Evolutionary conservation across 2,797 vertebrate species (phyloP), one percentile per base, ranked within the genome.

Genomic region (Hapalemur alaotrensis): DNA sequence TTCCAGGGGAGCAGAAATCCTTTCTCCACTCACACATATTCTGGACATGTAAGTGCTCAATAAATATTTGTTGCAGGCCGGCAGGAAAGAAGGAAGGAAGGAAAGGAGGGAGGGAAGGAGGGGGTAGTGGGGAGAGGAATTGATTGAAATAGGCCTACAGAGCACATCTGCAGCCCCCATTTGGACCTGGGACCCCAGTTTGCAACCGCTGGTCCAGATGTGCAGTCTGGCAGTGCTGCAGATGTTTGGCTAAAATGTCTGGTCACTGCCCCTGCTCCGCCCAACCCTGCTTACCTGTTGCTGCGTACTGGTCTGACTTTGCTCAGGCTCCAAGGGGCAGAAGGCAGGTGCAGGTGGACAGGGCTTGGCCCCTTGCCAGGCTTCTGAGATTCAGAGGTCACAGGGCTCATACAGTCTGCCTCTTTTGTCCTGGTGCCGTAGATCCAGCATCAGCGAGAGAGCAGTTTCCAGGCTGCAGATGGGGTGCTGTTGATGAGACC

Each of bases 211-310:
- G 69, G 9, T 72, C 50, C 61, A 23, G 20, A 54, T 70, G 57
- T 50, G 63, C 30, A 14, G 25, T n/a, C 46, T 2, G 23, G 30
- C 1, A 14, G 50, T 5, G 6, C 50, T 4, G 2, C 18, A 30
- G 81, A 20, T 23, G 4, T 32, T 46, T 9, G 30, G 23, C 50
- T 43, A 17, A 41, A 11, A 15, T 2, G 41, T 43, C 61, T 10
- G 57, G 32, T 41, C 10, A 0, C n/a, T 12, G n/a, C 0, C 15
- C 57, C 46, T 4, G 3, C 20, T 32, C 9, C 28, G 4, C 11
- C 14, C 22, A 1, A 4, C 7, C 43, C 6, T 14, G 8, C 0
- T 30, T 41, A 10, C 5, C 61, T 35, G 41, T 23, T 5, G 72
- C 80, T 84, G 46, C 57, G 2, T 0, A 1, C 17, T 14, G 43